Base-by-base conservation (phyloP, 1,140 invertebrate genomes). In the Nebria ingens region DNA sequence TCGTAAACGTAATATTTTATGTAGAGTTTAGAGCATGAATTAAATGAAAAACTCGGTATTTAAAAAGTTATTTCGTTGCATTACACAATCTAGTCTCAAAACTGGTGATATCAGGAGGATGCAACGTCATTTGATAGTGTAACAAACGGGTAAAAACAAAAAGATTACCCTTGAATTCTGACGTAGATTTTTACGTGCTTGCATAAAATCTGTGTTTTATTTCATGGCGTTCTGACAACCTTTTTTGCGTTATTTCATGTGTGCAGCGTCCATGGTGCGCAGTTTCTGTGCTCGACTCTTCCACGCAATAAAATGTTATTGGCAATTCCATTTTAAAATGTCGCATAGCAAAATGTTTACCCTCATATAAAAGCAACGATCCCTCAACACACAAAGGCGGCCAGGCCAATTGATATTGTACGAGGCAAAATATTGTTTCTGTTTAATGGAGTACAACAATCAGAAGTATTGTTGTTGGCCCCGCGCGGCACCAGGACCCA, bases 261-360 rank as follows among this genome's bases (percentile, higher is more conserved):
- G 40, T 34, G 25, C 25, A 11, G 40, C 40, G 15, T 17, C 6
- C n/a, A n/a, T n/a, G 17, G 40, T 9, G 17, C 9, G 17, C 6
- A 45, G 9, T 11, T 11, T 4, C 40, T 4, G 17, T 9, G 40
- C 3, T 45, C 17, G 9, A 9, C 17, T 17, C 40, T 45, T 45
- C 40, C 40, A 45, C 9, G 15, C 40, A 45, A 45, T 45, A 45
- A 45, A 45, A 45, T 45, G 40, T 45, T 45, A 45, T 45, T 45
- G 40, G 40, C 40, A 45, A 45, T 45, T 45, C 17, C 40, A 45
- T 45, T 45, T 45, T 45, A 45, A 34, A 45, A 45, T 45, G 40
- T 45, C 40, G 40, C 40, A 34, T 34, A 9, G 25, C 25, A 45
- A 45, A 45, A 45, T 45, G 40, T 45, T 45, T 45, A 45, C 15